These are phyloP conservation scores for Manacus vitellinus DNA, from an alignment of 2,113 vertebrate genomes.

Conservation along the genomic window DNA sequence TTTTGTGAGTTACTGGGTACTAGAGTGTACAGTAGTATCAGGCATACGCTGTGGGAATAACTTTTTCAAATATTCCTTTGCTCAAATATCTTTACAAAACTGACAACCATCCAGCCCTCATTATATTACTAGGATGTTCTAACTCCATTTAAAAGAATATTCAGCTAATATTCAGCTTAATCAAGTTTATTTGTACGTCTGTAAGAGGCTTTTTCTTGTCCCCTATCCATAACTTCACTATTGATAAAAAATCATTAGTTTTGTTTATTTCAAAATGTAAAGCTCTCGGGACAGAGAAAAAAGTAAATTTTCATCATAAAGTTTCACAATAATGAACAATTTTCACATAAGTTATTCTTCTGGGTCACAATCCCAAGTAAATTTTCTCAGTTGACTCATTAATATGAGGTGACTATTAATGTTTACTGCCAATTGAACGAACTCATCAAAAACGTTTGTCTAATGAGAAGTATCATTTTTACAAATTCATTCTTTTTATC, in stretches of 20 bases:
- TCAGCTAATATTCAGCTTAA: neutral
- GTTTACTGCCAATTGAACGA: neutral
- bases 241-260: neutral
- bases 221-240: neutral
- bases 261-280: neutral
- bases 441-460: neutral
- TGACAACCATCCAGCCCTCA: neutral
- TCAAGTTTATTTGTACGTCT: neutral
- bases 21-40: neutral
- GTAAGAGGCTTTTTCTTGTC: neutral
- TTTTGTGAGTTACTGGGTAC: neutral
- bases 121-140: neutral
- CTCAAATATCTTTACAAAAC: neutral
- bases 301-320: neutral
- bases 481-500: neutral
- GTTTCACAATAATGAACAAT: neutral
- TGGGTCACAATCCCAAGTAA: neutral
- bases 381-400: neutral
- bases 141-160: neutral
- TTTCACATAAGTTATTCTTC: neutral
- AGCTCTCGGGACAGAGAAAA: neutral
- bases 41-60: neutral
- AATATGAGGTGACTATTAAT: neutral
- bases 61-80: neutral
- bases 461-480: neutral